Evolutionary conservation across 1,140 invertebrate species (phyloP), one percentile per base, ranked within the genome.

Genomic region (Ooceraea biroi): DNA sequence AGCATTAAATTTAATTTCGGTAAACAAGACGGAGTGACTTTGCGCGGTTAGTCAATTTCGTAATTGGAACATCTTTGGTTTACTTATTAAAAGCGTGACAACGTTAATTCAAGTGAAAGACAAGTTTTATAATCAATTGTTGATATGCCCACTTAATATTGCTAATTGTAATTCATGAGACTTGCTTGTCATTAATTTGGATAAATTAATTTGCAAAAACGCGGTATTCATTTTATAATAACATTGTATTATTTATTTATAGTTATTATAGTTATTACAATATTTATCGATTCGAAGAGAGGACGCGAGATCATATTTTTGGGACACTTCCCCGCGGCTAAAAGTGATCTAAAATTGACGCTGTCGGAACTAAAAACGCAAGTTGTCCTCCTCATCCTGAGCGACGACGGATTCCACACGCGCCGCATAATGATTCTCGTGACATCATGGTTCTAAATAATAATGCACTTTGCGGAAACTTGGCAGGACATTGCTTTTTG

Each of bases 381-480:
- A 58, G 44, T 77, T 46, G 80, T 68, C 78, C 85, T 84, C 66
- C 82, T 63, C 50, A 50, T 74, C 57, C 84, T 83, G 73, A 88
- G 83, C 68, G 87, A 86, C 85, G 60, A 82, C 72, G 83, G 36
- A 7, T 88, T 85, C 63, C 72, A 78, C 78, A 83, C 74, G 74
- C 50, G 69, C 30, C 19, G 55, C 57, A 66, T 71, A 58, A 82
- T 58, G 58, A 65, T 72, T 76, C 68, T 73, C 84, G 57, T 89
- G 88, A 89, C 88, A 89, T 89, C 88, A 89, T 66, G 80, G 58
- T 88, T 88, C 76, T 85, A 89, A 89, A 89, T 89, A 89, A 89
- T 89, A 89, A 89, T 88, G 60, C 46, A 60, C 61, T 73, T 65
- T 48, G 50, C 57, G 71, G 71, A 30, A 77, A 84, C 74, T 89